Conservation (phyloP, 1,140 invertebrate species). For the Coenobita brevimanus region DNA sequence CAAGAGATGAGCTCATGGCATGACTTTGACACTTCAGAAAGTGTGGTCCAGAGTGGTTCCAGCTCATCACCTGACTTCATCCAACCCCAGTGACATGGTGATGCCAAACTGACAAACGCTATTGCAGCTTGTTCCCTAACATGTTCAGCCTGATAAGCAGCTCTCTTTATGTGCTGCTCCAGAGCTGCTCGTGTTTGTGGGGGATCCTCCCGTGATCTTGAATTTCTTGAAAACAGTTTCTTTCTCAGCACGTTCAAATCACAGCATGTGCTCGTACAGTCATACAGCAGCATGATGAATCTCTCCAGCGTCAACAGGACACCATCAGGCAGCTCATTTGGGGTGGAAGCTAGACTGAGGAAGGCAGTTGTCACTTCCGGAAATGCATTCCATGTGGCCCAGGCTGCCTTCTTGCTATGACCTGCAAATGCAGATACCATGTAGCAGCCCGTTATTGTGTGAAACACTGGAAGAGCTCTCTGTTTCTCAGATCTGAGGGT, state of each 20-base stretch:
- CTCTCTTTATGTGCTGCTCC: not conserved
- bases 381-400: too few relatives aligned
- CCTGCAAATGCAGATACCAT: not conserved
- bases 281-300: not conserved
- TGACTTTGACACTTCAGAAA: too few relatives aligned
- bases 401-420: not conserved
- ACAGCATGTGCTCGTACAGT: not conserved
- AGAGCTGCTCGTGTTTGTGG: slow-evolving; percentile 1
- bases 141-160: not conserved
- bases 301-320: not conserved
- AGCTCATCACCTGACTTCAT: not conserved
- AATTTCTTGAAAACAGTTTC: not conserved
- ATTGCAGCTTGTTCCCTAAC: not conserved
- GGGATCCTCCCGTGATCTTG: not conserved
- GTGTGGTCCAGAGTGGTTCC: not conserved
- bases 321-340: not conserved
- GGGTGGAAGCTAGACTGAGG: too few relatives aligned
- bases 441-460: not conserved
- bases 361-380: too few relatives aligned
- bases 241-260: too few relatives aligned
- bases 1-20: too few relatives aligned
- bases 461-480: not conserved
- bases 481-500: not conserved
- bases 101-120: too few relatives aligned
- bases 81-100: not conserved